phyloP scores from a whole-genome alignment of 2,113 vertebrate genomes.

The Crypturellus undulatus region DNA sequence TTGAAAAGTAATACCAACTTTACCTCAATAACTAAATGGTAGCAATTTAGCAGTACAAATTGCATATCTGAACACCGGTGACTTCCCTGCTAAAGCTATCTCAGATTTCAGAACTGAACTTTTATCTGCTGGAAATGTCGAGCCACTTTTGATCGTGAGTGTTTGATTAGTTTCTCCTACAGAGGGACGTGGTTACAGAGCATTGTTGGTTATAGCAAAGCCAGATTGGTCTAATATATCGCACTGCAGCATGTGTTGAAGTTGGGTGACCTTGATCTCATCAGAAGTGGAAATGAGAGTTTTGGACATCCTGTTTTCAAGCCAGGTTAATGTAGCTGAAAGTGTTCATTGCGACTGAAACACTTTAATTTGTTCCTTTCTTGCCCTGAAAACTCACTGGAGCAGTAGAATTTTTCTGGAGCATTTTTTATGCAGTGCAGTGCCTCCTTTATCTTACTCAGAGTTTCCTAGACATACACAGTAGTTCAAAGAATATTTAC shows the following conservation, averaged over 20 bases:
- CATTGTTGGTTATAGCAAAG: accelerated
- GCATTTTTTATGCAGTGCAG: not conserved
- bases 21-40: not conserved
- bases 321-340: not conserved
- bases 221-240: not conserved
- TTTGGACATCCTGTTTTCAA: not conserved
- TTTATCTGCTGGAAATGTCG: not conserved
- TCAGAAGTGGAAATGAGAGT: not conserved
- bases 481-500: not conserved
- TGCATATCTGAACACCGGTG: not conserved
- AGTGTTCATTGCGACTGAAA: not conserved
- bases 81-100: not conserved
- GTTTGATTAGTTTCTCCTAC: not conserved
- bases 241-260: not conserved
- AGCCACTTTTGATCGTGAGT: not conserved
- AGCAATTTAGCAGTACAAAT: not conserved
- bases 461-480: not conserved
- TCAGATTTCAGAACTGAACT: not conserved
- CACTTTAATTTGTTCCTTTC: not conserved
- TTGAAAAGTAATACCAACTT: not conserved
- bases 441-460: not conserved
- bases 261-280: not conserved
- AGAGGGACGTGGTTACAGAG: accelerated
- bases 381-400: not conserved
- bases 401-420: not conserved